Base-by-base conservation (phyloP, 2,797 vertebrate genomes). In the Monodelphis domestica region DNA sequence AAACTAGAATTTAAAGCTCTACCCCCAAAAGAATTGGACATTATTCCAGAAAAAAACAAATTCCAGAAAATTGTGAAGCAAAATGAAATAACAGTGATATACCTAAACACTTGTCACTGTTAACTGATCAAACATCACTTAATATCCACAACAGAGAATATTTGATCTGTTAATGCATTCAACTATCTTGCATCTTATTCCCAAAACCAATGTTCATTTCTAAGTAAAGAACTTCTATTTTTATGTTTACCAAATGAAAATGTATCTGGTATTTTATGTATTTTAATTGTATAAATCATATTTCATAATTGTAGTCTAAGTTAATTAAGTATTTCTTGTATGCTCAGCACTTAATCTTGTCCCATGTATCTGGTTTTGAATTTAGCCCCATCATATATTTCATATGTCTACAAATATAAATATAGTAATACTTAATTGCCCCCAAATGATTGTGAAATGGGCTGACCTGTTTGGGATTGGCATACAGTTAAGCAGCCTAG, bases 21-120 rank as follows among this genome's bases (percentile, higher is more conserved):
- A 2, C 92, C 94, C 97, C 93, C 96, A 94, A 92, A 93, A 89
- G 30, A 29, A 93, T 30, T 90, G 63, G 92, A 94, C 94, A 90
- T 89, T 94, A 70, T 96, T 97, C 90, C 94, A 88, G 96, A 97
- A 94, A n/a, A n/a, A 94, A 93, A 50, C 92, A 95, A 94, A 63
- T 59, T 90, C 87, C 93, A 24, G 91, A 59, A 78, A 91, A 95
- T 90, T 95, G 3, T 93, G 90, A 93, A 94, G 92, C 28, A 56
- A 90, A 50, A 29, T 92, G 59, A 95, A 94, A 78, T 92, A 50
- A 53, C 30, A 91, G 6, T 88, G 78, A 90, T 96, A 88, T 92
- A 29, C 59, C 91, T 96, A 94, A 94, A 87, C 53, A 94, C 1
- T 84, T 50, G 38, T 84, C 38, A 11, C 70, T 84, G 84, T 50